Evolutionary conservation across 2,888 invertebrate species (phyloP).

Genomic region (Leucania comma): DNA sequence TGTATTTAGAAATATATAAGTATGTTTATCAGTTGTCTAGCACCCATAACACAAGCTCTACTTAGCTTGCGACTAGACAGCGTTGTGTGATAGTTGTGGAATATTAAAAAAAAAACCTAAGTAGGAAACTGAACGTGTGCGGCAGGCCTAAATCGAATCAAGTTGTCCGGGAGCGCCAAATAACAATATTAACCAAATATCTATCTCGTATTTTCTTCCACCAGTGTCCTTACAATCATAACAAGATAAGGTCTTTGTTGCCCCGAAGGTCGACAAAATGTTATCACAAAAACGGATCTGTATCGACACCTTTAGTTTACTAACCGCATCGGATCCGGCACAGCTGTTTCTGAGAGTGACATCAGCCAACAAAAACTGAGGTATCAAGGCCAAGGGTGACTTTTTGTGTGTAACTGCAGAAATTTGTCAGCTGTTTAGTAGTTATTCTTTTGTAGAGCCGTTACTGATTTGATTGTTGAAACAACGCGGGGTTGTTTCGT

Average conservation of each 20-base stretch:
- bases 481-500: not conserved
- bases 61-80: no score
- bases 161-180: not conserved
- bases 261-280: constrained; percentile 39
- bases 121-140: no score
- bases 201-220: constrained; percentile 14
- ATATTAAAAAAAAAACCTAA: no score
- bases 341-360: constrained; percentile 51
- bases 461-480: not conserved
- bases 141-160: not conserved
- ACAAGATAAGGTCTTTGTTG: constrained; percentile 5
- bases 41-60: no score
- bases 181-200: not conserved
- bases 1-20: no score
- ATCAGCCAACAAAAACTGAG: constrained; percentile 44
- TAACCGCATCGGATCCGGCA: constrained; percentile 45
- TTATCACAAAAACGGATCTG: constrained; percentile 35
- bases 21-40: no score
- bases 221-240: not conserved
- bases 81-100: no score
- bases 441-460: constrained; percentile 23
- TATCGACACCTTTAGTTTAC: constrained; percentile 31
- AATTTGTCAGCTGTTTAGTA: constrained; percentile 35
- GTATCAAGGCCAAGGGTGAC: constrained; percentile 46
- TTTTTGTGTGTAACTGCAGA: constrained; percentile 31